phyloP scores from a whole-genome alignment of 2,888 invertebrate species.

The Hartigia nigra region DNA sequence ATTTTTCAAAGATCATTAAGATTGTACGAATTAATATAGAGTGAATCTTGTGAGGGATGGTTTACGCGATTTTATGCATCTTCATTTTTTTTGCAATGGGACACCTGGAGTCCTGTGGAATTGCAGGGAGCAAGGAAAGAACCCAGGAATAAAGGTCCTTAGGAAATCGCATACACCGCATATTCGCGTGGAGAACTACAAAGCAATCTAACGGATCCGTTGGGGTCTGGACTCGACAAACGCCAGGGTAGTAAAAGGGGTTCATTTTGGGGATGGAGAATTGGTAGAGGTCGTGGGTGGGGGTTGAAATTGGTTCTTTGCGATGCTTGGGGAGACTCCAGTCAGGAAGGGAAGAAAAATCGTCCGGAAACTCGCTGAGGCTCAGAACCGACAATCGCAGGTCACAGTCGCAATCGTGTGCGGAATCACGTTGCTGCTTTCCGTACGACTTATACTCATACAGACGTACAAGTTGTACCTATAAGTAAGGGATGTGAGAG shows the following conservation, averaged over 20 bases:
- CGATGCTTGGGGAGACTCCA: background rate
- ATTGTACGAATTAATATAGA: background rate
- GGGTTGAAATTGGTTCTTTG: background rate
- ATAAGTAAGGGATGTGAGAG: background rate
- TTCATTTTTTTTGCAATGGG: background rate
- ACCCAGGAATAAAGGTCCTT: background rate
- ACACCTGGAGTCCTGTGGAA: background rate
- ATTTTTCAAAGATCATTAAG: background rate
- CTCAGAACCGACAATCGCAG: background rate
- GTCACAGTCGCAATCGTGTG: background rate
- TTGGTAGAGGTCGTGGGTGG: background rate
- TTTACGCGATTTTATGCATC: background rate
- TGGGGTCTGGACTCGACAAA: background rate
- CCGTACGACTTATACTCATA: background rate
- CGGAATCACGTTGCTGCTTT: background rate
- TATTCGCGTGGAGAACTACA: background rate
- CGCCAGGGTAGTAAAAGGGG: background rate
- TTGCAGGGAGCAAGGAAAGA: too few species aligned
- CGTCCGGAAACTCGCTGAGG: background rate
- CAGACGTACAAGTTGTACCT: background rate
- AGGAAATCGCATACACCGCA: background rate
- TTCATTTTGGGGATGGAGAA: background rate
- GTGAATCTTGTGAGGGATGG: background rate
- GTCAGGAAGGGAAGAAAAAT: background rate
- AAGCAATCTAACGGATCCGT: background rate